Percentiles rank a stretch among this genome's conserved stretches.
These are phyloP conservation scores for Hirtodrosophila confusa DNA, from an alignment of 2,888 invertebrate species.

Conservation along the genomic window DNA sequence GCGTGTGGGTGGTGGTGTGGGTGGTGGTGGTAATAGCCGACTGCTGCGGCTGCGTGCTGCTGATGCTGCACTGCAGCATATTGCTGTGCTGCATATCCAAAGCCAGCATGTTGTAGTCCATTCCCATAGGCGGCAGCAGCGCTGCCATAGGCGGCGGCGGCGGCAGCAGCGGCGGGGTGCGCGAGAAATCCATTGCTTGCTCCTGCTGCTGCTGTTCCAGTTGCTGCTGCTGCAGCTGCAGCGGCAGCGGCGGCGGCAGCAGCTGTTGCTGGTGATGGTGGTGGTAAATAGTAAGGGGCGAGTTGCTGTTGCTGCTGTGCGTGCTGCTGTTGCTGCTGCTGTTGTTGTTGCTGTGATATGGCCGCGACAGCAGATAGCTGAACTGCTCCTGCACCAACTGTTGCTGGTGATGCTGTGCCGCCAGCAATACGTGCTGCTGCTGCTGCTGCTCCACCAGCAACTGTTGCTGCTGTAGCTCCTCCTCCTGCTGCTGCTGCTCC, in stretches of 20 bases:
- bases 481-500: conserved; percentile 56
- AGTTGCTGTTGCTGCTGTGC: conserved; percentile 56
- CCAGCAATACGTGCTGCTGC: conserved; percentile 62
- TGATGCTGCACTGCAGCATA: conserved; percentile 73
- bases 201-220: conserved; percentile 42
- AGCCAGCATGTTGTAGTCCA: conserved; percentile 84
- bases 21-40: conserved; percentile 85
- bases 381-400: conserved; percentile 48
- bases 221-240: conserved; percentile 49
- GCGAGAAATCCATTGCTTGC: conserved; percentile 79
- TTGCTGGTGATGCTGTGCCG: conserved; percentile 81
- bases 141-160: conserved; percentile 79
- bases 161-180: conserved; percentile 78
- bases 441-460: conserved; percentile 40
- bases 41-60: conserved; percentile 71
- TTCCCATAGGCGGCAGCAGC: conserved; percentile 79
- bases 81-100: conserved; percentile 82
- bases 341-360: conserved; percentile 40
- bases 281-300: conserved; percentile 58
- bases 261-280: conserved; percentile 44
- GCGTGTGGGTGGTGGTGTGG: conserved; percentile 50
- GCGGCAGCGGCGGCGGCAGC: conserved; percentile 21
- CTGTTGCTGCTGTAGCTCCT: conserved; percentile 33
- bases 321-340: conserved; percentile 56
- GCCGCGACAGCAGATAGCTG: conserved; percentile 60